These are phyloP conservation scores for Paraescarpia echinospica DNA, from an alignment of 1,140 invertebrate species.

Conservation along the genomic window DNA sequence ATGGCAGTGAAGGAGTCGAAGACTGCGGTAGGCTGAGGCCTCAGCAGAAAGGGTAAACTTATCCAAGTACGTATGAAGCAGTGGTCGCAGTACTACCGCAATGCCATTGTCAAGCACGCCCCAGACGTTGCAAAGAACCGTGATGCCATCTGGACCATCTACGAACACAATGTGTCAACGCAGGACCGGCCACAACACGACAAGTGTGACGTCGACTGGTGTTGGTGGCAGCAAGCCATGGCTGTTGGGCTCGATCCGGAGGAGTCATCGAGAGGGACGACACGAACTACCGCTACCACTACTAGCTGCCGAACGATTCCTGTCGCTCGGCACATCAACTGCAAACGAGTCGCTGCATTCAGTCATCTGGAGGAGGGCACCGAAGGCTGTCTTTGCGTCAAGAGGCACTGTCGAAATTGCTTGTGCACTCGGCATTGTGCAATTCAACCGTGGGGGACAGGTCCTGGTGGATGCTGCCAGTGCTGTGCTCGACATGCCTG, in stretches of 20 bases:
- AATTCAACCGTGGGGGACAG: not conserved
- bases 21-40: no score
- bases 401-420: slow-evolving; percentile 2
- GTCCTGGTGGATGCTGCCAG: not conserved
- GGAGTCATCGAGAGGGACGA: not conserved
- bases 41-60: no score
- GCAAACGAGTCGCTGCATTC: not conserved
- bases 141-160: slow-evolving; percentile 21
- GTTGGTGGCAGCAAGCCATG: slow-evolving; percentile 8
- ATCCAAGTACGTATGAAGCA: no score
- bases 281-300: not conserved
- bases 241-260: not conserved
- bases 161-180: not conserved
- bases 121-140: slow-evolving; percentile 26
- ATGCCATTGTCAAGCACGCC: no score
- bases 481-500: not conserved
- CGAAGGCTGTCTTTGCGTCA: not conserved
- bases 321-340: not conserved
- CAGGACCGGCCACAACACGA: not conserved
- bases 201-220: slow-evolving; percentile 14
- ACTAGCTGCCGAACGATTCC: not conserved
- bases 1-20: no score
- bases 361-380: not conserved
- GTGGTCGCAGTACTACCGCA: no score
- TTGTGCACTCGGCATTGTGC: not conserved